These are phyloP conservation scores for Tor tambroides DNA, from an alignment of 2,113 vertebrate genomes.

Conservation along the genomic window DNA sequence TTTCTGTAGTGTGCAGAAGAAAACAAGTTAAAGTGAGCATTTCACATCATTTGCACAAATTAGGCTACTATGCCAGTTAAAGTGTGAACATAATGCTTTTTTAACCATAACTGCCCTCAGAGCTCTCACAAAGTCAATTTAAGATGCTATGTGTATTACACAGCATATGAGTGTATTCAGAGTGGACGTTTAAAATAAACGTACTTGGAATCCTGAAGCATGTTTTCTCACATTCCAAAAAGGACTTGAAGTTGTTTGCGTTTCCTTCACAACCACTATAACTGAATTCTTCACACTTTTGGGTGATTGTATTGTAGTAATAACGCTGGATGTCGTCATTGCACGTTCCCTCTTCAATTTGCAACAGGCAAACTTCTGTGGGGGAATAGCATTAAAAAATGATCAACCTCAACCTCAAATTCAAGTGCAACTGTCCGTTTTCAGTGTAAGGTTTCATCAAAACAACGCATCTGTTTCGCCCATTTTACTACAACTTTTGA, in stretches of 20 bases:
- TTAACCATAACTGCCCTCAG: background rate
- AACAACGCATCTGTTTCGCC: background rate
- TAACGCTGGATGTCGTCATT: conserved; percentile 73
- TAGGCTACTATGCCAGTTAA: background rate
- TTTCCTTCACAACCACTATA: conserved; percentile 90
- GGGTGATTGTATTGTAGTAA: conserved; percentile 84
- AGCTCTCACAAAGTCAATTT: background rate
- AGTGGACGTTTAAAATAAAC: conserved; percentile 53
- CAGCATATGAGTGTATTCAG: background rate
- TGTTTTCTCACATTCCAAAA: conserved; percentile 78
- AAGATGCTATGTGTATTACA: background rate
- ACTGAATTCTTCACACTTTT: conserved; percentile 82
- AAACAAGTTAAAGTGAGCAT: background rate
- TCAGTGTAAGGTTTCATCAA: background rate
- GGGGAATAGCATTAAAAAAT: conserved; percentile 9
- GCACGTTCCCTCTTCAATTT: conserved; percentile 81
- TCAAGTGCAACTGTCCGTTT: background rate
- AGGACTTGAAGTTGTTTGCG: conserved; percentile 84
- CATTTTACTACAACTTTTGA: background rate
- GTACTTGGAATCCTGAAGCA: conserved; percentile 89
- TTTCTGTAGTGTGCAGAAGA: conserved; percentile 73
- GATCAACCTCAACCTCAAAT: background rate
- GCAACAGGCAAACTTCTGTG: conserved; percentile 80
- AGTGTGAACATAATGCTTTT: background rate
- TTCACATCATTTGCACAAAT: background rate